Evolutionary conservation across 2,888 invertebrate species (phyloP), one percentile per base, ranked within the genome.

Genomic region (Nyleta sp.): DNA sequence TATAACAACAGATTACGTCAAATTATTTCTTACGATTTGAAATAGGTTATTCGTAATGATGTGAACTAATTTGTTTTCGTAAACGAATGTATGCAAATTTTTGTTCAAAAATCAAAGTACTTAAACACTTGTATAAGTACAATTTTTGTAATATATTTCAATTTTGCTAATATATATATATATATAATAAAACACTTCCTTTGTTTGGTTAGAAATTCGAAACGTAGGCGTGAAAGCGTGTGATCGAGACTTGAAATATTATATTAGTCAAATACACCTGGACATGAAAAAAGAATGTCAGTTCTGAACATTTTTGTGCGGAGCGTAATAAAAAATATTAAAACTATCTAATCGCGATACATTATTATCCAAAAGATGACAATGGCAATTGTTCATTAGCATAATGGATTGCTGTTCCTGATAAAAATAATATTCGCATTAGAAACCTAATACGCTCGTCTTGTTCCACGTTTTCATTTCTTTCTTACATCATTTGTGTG

Each of bases 191-290:
- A 65, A 60, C 40, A 55, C 67, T 52, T 67, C 46, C 48, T 68
- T 67, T 75, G 59, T 79, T 79, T 79, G 67, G 17, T 28, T 28
- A 55, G 78, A 67, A 67, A 64, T 52, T 74, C 35, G 83, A 90
- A 86, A 87, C 87, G 82, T 80, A 81, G 62, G 74, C 68, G 74
- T 40, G 60, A 68, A 68, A 85, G 80, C 90, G 82, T 87, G 83
- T 88, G 87, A 89, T 89, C 85, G 84, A 82, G 84, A 83, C 82
- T 83, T 78, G 86, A 85, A 85, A 90, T 83, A 78, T 80, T 87
- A 87, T 88, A 87, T 84, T 83, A 82, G 78, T 84, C 86, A 87
- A 88, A 87, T 84, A 88, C 88, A 86, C 84, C 84, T 84, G 83
- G 81, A 74, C 60, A 74, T 18, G 15, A 40, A 46, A 40, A 55